phyloP scores from a whole-genome alignment of 2,797 vertebrate genomes.

The Eupleurogrammus muticus region DNA sequence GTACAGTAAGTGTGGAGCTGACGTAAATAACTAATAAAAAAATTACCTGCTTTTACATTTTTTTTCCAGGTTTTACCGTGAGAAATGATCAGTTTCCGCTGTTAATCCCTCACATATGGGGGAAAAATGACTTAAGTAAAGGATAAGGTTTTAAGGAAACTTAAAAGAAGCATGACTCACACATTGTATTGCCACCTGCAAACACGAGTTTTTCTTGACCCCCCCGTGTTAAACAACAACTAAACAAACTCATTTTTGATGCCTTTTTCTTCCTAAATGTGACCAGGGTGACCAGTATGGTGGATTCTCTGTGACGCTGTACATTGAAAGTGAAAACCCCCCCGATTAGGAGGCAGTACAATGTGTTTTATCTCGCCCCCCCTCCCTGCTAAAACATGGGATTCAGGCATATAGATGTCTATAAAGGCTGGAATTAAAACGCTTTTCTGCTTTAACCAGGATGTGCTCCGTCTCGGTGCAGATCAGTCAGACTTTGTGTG shows the following conservation, averaged over 20 bases:
- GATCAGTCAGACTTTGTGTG: conserved; percentile 27
- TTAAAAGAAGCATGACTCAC: not conserved
- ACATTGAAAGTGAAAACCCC: conserved; percentile 16
- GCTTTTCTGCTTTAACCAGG: conserved; percentile 42
- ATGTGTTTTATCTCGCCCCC: conserved; percentile 32
- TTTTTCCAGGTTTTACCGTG: no score
- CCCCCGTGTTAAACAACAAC: conserved; percentile 23
- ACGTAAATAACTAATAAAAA: conserved; percentile 22
- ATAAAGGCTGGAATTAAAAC: conserved; percentile 46
- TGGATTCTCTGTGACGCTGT: conserved; percentile 31
- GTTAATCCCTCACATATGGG: not conserved
- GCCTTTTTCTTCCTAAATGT: conserved; percentile 17
- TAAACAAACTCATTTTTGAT: no score
- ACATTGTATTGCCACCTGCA: not conserved
- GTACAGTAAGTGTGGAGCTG: not conserved
- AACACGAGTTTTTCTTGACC: not conserved
- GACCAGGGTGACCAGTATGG: not conserved
- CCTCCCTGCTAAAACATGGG: conserved; percentile 26
- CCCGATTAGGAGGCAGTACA: conserved; percentile 11
- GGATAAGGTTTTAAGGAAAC: not conserved
- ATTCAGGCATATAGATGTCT: conserved; percentile 36
- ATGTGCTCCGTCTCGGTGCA: conserved; percentile 31
- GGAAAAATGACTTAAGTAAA: not conserved
- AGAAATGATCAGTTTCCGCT: not conserved
- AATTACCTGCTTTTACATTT: no score